These are phyloP conservation scores for Venustaconcha ellipsiformis DNA, from an alignment of 1,140 invertebrate genomes.

Conservation along the genomic window DNA sequence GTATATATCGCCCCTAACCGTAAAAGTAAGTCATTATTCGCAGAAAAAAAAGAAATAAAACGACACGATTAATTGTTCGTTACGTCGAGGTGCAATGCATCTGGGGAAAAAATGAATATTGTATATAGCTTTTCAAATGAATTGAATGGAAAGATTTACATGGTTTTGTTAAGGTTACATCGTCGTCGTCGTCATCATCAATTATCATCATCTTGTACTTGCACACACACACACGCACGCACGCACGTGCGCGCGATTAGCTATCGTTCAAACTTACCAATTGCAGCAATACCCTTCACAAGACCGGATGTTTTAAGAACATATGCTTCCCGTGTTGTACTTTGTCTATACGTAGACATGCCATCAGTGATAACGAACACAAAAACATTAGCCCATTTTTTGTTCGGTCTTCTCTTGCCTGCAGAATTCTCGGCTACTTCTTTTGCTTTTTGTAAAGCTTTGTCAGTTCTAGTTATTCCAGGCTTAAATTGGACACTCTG, in stretches of 20 bases:
- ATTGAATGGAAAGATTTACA: too few relatives aligned
- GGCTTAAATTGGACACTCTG: slow-evolving; percentile 13
- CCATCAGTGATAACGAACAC: slow-evolving; percentile 24
- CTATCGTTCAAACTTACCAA: neutral
- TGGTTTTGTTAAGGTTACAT: too few relatives aligned
- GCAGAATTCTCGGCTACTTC: too few relatives aligned
- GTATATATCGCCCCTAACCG: neutral
- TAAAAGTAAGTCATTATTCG: neutral
- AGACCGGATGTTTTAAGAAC: neutral
- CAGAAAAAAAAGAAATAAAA: too few relatives aligned
- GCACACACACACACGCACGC: too few relatives aligned
- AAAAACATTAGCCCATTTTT: slow-evolving; percentile 6
- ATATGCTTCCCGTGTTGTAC: slow-evolving; percentile 37
- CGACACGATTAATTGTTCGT: too few relatives aligned
- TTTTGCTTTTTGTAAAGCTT: slow-evolving; percentile 8
- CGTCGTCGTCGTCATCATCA: too few relatives aligned
- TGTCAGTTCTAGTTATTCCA: slow-evolving; percentile 14
- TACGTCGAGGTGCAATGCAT: too few relatives aligned
- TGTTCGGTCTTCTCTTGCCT: neutral
- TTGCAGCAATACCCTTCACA: neutral
- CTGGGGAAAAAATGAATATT: too few relatives aligned
- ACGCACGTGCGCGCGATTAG: too few relatives aligned
- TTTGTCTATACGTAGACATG: slow-evolving; percentile 18
- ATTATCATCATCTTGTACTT: too few relatives aligned
- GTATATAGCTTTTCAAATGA: too few relatives aligned